Evolutionary conservation across 2,113 vertebrate species (phyloP), one percentile per base, ranked within the genome.

Genomic region (Peromyscus polionotus): DNA sequence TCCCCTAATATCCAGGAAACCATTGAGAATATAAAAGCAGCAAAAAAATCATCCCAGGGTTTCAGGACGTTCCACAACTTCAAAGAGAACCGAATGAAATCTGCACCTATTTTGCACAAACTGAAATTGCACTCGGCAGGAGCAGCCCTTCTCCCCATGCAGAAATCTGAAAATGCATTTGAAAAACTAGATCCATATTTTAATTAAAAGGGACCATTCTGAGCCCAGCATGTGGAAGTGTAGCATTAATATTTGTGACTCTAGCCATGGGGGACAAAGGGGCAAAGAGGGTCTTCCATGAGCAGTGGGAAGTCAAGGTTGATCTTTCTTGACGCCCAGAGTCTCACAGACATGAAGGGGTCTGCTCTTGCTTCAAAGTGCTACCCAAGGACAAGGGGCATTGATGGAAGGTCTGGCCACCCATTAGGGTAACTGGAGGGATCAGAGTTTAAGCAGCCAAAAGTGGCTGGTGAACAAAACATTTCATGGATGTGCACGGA

Each of bases 151-250:
- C 94, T 96, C 93, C 94, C 51, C 91, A 51, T 75, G 95, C 7
- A 88, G 68, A 51, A 94, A 93, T 79, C 79, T 61, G 70, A 96
- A 98, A 97, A 97, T 61, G 89, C 93, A 96, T 95, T 96, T 90
- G 93, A 95, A 94, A 98, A 92, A 92, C 2, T 20, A 65, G 90
- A 97, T 79, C 88, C 70, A 91, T 94, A 90, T 97, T 98, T 97
- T 98, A 97, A 98, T 97, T 36, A 96, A 81, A 98, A 97, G 90
- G 57, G 93, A 94, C 77, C 96, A 87, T 95, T 98, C 97, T 95
- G 97, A 91, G 94, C 98, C 87, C 97, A 97, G 97, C 96, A 61
- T 90, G 97, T 51, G 65, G 92, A 97, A 90, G 48, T 3, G 0
- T 77, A 19, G 90, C 97, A 96, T 97, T 96, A 94, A 98, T 97